These are phyloP conservation scores for Bombus affinis DNA, from an alignment of 1,140 invertebrate species.

Conservation along the genomic window DNA sequence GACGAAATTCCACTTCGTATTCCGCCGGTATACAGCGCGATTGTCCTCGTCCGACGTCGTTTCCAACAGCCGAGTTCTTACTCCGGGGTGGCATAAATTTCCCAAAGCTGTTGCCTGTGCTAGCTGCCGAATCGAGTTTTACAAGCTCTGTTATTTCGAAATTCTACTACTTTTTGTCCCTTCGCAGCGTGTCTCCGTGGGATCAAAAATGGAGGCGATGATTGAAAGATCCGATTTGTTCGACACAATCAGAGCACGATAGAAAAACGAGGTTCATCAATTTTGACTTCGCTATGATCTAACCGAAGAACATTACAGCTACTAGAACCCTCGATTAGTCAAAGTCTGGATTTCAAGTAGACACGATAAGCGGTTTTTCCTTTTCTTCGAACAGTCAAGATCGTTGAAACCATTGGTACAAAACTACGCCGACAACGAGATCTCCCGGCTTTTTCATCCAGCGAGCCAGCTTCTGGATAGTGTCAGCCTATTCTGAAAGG, in stretches of 20 bases:
- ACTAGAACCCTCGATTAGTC: neutral
- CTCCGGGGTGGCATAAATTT: neutral
- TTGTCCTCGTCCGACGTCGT: neutral
- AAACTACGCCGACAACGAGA: neutral
- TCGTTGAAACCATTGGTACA: neutral
- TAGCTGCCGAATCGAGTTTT: neutral
- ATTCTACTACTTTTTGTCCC: neutral
- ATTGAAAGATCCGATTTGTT: neutral
- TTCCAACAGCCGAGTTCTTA: neutral
- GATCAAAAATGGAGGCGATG: too few relatives aligned
- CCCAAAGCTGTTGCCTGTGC: neutral
- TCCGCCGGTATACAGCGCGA: neutral
- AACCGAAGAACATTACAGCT: too few relatives aligned
- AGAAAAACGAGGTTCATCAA: neutral
- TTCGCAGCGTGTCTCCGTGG: neutral
- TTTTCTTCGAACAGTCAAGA: neutral
- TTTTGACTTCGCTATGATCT: too few relatives aligned
- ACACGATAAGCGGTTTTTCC: neutral
- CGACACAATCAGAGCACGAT: too few relatives aligned
- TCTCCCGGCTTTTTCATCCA: neutral
- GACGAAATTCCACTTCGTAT: neutral
- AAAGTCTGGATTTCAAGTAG: too few relatives aligned
- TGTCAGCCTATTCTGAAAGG: slow-evolving; percentile 29
- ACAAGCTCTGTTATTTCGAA: neutral
- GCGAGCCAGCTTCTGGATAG: slow-evolving; percentile 18